phyloP scores from a whole-genome alignment of 1,140 invertebrate genomes.

The Lutraria rhynchaena region DNA sequence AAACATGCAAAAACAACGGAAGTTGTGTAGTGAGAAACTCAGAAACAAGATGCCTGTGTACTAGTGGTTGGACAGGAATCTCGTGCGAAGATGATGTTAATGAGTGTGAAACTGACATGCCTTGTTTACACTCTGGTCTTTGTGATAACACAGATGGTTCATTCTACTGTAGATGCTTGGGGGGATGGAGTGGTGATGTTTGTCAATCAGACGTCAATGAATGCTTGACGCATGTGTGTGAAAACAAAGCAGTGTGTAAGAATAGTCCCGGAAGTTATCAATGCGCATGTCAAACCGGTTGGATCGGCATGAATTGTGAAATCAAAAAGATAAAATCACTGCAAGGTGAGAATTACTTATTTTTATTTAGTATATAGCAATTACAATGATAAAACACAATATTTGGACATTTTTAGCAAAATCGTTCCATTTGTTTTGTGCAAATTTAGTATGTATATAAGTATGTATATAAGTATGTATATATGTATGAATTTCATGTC shows the following conservation, averaged over 20 bases:
- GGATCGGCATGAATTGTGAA: constrained; percentile 51
- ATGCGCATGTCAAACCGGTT: constrained; percentile 43
- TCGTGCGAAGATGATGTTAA: constrained; percentile 50
- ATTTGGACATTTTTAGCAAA: not conserved
- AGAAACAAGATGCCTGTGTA: constrained; percentile 50
- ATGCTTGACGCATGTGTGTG: constrained; percentile 47
- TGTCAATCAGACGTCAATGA: constrained; percentile 60
- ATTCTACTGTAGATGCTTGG: constrained; percentile 56
- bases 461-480: not conserved
- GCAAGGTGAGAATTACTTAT: not conserved
- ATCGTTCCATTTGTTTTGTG: not conserved
- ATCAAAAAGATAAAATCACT: constrained; percentile 7
- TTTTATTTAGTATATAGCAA: not conserved
- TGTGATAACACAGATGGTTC: constrained; percentile 57
- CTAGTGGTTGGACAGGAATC: constrained; percentile 50
- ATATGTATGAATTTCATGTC: too few relatives aligned
- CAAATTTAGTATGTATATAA: not conserved
- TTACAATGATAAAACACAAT: not conserved
- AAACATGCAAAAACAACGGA: constrained; percentile 20
- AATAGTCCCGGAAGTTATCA: constrained; percentile 48
- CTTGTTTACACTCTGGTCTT: constrained; percentile 56
- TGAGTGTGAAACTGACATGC: constrained; percentile 50
- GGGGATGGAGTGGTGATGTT: constrained; percentile 56
- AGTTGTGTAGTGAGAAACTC: constrained; percentile 36
- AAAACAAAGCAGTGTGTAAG: constrained; percentile 42